Base-by-base conservation (phyloP, 2,888 invertebrate genomes). In the Panzeria rudis region DNA sequence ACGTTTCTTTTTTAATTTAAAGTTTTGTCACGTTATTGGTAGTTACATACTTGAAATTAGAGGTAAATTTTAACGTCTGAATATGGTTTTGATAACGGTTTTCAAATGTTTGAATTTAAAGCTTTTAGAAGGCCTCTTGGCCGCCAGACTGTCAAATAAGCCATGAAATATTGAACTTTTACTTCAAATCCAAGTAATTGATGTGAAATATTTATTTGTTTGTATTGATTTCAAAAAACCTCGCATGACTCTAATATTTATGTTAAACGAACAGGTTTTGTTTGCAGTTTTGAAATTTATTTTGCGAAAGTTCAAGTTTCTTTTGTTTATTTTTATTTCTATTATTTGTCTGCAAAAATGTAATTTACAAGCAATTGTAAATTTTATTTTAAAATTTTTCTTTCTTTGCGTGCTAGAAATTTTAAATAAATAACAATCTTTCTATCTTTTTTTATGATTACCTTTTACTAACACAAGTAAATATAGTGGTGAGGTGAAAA, bases 261-360 rank as follows among this genome's bases (percentile, higher is more conserved):
- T 75, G 54, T 80, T 71, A 17, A 76, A 56, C 71, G 50, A 41
- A 54, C 76, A 35, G 62, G 50, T 83, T 71, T 73, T 71, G 17
- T 75, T 25, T 68, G 23, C 50, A n/a, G 9, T 59, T 35, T 17
- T 17, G 5, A 32, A 29, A 59, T 6, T 17, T 5, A 54, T 73
- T 81, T 82, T 82, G 82, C 82, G 71, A 85, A 85, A 85, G 85
- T 85, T 85, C 85, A 85, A 85, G 85, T 85, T 85, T 82, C 85
- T 75, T 81, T 84, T 38, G 76, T 61, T 76, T 66, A 50, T 69
- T 78, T 69, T 69, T 68, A 2, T 13, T 32, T 20, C 11, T 44
- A 62, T 69, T 54, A 13, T 59, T 64, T 78, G 73, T 61, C 71
- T 71, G 66, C 59, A 38, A 71, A n/a, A 76, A 11, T n/a, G 13